These are phyloP conservation scores for Temnothorax longispinosus DNA, from an alignment of 1,140 invertebrate species.

Conservation along the genomic window DNA sequence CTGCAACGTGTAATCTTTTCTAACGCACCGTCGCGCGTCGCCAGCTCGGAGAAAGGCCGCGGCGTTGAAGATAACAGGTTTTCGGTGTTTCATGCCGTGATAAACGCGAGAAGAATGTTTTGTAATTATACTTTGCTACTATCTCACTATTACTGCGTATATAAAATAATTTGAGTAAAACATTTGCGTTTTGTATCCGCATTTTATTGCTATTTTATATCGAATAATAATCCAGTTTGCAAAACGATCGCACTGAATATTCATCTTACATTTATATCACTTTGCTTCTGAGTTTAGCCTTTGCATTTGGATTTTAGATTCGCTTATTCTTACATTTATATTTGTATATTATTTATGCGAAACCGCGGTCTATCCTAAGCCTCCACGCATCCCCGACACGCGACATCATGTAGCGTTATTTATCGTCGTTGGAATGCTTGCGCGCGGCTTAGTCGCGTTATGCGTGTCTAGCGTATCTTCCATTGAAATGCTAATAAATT, in stretches of 20 bases:
- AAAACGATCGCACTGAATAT: background rate
- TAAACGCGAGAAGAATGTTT: background rate
- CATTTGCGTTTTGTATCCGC: background rate
- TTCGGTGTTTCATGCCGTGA: background rate
- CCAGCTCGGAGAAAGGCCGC: background rate
- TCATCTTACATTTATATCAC: background rate
- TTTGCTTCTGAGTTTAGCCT: background rate
- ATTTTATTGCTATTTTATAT: background rate
- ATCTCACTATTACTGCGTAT: background rate
- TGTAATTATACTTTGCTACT: background rate
- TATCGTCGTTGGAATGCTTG: conserved; percentile 38
- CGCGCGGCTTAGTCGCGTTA: conserved; percentile 1
- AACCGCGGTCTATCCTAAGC: background rate
- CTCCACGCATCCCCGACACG: background rate
- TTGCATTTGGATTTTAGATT: background rate
- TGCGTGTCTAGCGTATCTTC: conserved; percentile 43
- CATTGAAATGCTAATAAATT: conserved; percentile 72
- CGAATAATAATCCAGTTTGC: background rate
- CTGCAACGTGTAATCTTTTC: conserved; percentile 14
- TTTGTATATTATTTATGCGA: background rate
- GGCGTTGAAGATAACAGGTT: background rate
- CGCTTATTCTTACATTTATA: background rate
- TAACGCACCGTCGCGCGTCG: background rate
- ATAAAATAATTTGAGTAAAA: background rate
- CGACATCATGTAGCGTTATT: conserved; percentile 44